Percentiles rank a stretch among this genome's conserved stretches.
These are phyloP conservation scores for Erpetoichthys calabaricus DNA, from an alignment of 2,797 vertebrate genomes.

Conservation along the genomic window DNA sequence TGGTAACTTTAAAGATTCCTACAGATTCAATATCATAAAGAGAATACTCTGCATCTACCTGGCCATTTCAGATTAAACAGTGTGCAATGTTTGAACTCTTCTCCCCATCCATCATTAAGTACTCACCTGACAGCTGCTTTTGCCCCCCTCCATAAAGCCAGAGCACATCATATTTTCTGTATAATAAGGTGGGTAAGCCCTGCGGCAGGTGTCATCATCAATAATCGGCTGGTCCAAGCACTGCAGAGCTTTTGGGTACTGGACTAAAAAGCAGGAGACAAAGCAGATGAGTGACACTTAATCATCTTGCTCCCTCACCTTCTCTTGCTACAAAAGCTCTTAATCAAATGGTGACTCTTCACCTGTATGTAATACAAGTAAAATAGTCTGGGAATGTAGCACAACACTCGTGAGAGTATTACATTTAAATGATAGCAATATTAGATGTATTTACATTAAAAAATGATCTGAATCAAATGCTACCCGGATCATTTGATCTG, in stretches of 20 bases:
- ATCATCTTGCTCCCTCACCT: background rate
- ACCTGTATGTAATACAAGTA: no score
- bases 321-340: background rate
- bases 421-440: background rate
- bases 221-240: slow-evolving; percentile 41
- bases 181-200: slow-evolving; percentile 31
- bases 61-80: no score
- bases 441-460: no score
- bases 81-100: no score
- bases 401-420: background rate
- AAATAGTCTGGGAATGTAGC: background rate
- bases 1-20: no score
- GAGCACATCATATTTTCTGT: slow-evolving; percentile 46
- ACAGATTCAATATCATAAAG: no score
- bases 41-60: no score
- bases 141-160: slow-evolving; percentile 37
- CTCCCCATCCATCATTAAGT: no score
- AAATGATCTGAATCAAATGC: no score
- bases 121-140: slow-evolving; percentile 47
- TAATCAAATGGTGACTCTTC: no score
- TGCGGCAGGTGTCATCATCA: slow-evolving; percentile 35
- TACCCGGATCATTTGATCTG: no score
- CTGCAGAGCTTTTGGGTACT: slow-evolving; percentile 34
- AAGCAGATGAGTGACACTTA: background rate
- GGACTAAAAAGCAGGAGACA: slow-evolving; percentile 16